Conservation (phyloP, 2,113 vertebrate genomes). For the Pteropus alecto region DNA sequence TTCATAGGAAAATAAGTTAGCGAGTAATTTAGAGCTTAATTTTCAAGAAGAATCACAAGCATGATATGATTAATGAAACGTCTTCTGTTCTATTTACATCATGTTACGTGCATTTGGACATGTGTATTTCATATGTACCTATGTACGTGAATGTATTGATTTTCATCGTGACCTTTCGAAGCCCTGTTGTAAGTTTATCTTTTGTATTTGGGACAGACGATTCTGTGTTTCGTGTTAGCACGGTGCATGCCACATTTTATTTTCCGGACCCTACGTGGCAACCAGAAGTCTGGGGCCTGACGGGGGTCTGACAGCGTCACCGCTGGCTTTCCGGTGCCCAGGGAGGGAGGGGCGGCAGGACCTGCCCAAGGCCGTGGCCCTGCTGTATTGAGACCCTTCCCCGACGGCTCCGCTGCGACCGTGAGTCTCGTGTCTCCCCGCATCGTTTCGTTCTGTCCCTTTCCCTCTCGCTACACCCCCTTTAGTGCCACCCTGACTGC, state of each 20-base stretch:
- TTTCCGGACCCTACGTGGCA: background rate
- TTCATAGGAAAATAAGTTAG: background rate
- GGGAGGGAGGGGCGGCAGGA: background rate
- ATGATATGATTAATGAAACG: background rate
- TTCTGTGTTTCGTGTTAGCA: background rate
- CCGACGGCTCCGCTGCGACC: accelerated
- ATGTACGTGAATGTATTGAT: accelerated
- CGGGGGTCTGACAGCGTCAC: background rate
- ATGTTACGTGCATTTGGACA: accelerated
- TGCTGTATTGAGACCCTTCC: background rate
- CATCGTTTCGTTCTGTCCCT: accelerated
- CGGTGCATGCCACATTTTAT: background rate
- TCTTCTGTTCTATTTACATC: background rate
- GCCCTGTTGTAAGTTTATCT: background rate
- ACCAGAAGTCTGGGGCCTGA: background rate
- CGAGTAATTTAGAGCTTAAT: background rate
- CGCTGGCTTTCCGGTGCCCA: background rate
- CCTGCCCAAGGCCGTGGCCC: accelerated
- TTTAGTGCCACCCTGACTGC: accelerated
- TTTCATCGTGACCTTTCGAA: background rate
- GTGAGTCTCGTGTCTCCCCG: accelerated
- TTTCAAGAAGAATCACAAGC: background rate
- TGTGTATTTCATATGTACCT: accelerated
- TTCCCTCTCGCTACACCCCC: background rate
- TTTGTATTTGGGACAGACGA: background rate